Evolutionary conservation across 2,888 invertebrate genomes (phyloP), one percentile per base, ranked within the genome.

Genomic region (Drosophila stalkeri): DNA sequence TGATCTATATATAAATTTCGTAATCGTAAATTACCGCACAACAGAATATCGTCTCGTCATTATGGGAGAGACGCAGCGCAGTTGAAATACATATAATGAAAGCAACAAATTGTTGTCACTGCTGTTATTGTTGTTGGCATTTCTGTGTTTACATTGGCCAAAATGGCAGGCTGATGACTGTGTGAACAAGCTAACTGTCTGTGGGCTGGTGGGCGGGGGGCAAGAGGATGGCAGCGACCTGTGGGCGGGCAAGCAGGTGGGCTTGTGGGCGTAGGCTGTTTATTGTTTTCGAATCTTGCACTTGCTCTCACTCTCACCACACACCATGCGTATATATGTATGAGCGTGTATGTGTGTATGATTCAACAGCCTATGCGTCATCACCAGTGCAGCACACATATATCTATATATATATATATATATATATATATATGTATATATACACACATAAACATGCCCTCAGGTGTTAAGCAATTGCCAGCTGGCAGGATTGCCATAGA

Each of bases 11-110:
- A 72, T 72, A 56, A 63, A 82, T 84, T 89, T 84, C 89, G 84
- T 87, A 84, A 84, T 85, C 76, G 84, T 71, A 74, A 84, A 87
- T 87, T 84, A 84, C 80, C 87, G 73, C 87, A 87, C 77, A 77
- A 52, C 49, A 86, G 87, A 84, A 84, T 86, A 77, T 72, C 64
- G 77, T 72, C 80, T 89, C 85, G 89, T 84, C 87, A 85, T 85
- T 79, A 69, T 71, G 57, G 54, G 64, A 68, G 68, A 68, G 69
- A 72, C 66, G 64, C 76, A 68, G 55, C 41, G 20, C 71, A 67
- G 67, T 69, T 70, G 59, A 77, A 64, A 77, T 77, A 77, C 33
- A 33, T 33, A 9, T 77, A 78, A 80, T 68, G 68, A 78, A 78
- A 78, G 77, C 81, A 77, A 61, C 57, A 63, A 67, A 77, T 72